Evolutionary conservation across 2,888 invertebrate species (phyloP).

Genomic region (Cheiracanthium punctorium): DNA sequence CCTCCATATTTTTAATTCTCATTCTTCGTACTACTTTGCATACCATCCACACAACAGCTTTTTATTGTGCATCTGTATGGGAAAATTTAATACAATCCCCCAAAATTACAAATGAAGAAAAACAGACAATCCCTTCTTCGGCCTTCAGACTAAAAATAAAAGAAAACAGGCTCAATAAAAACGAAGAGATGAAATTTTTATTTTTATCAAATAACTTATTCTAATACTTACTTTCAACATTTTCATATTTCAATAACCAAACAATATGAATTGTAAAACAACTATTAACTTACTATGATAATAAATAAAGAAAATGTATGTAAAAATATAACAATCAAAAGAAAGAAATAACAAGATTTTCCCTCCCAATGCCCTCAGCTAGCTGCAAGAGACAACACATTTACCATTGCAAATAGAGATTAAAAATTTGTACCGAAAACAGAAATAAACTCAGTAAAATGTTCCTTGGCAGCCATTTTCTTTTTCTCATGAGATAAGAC

Average conservation of each 20-base stretch:
- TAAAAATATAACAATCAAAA: constrained; percentile 39
- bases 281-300: constrained; percentile 59
- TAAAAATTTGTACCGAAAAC: constrained; percentile 67
- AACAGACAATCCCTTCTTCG: no score
- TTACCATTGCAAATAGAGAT: constrained; percentile 32
- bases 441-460: constrained; percentile 52
- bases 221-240: constrained; percentile 50
- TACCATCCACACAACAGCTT: no score
- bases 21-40: no score
- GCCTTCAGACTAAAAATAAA: not conserved
- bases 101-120: no score
- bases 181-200: constrained; percentile 46
- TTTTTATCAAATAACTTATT: constrained; percentile 67
- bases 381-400: constrained; percentile 23
- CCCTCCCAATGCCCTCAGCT: constrained; percentile 25
- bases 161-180: constrained; percentile 12
- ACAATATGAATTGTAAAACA: constrained; percentile 39
- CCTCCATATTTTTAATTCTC: no score
- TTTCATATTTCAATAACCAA: constrained; percentile 58
- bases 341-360: constrained; percentile 21
- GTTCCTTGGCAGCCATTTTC: constrained; percentile 67
- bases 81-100: no score
- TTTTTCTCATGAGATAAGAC: constrained; percentile 39
- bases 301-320: constrained; percentile 33
- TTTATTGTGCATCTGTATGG: no score